Evolutionary conservation across 2,888 invertebrate species (phyloP).

Genomic region (Stratiomys singularior): DNA sequence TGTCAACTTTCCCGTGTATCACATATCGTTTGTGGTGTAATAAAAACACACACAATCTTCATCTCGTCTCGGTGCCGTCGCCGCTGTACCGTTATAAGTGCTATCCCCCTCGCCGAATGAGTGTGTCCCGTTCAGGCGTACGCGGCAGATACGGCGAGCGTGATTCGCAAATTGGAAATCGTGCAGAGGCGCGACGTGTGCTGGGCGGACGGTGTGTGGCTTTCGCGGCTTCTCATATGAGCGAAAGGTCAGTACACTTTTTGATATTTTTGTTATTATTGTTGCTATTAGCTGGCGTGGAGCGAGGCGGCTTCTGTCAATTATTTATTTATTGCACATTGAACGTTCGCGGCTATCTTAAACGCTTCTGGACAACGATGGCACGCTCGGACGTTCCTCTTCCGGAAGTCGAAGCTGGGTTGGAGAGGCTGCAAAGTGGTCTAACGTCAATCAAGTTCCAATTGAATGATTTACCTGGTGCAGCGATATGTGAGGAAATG

Average conservation of each 20-base stretch:
- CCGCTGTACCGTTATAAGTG: constrained; percentile 8
- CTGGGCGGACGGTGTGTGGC: neutral
- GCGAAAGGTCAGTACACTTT: constrained; percentile 48
- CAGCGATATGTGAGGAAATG: too few relatives aligned
- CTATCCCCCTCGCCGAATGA: neutral
- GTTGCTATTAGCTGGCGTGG: neutral
- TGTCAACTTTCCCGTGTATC: constrained; percentile 46
- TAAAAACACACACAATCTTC: constrained; percentile 15
- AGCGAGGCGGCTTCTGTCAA: neutral
- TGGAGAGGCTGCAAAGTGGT: too few relatives aligned
- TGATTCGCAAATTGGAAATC: constrained; percentile 24
- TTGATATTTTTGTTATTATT: constrained; percentile 45
- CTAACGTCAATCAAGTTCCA: too few relatives aligned
- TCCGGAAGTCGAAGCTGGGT: too few relatives aligned
- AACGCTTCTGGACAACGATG: too few relatives aligned
- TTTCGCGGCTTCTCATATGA: constrained; percentile 20
- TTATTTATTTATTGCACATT: too few relatives aligned
- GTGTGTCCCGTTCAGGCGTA: neutral
- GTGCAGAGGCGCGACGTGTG: constrained; percentile 14
- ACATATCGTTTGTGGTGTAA: constrained; percentile 22
- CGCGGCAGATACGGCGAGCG: neutral
- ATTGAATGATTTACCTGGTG: too few relatives aligned
- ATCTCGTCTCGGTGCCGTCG: constrained; percentile 18
- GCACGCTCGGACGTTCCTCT: too few relatives aligned
- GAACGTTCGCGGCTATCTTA: too few relatives aligned